Percentiles rank a stretch among this genome's conserved stretches.
phyloP scores from a whole-genome alignment of 2,888 invertebrate genomes.

The Mimas tiliae region DNA sequence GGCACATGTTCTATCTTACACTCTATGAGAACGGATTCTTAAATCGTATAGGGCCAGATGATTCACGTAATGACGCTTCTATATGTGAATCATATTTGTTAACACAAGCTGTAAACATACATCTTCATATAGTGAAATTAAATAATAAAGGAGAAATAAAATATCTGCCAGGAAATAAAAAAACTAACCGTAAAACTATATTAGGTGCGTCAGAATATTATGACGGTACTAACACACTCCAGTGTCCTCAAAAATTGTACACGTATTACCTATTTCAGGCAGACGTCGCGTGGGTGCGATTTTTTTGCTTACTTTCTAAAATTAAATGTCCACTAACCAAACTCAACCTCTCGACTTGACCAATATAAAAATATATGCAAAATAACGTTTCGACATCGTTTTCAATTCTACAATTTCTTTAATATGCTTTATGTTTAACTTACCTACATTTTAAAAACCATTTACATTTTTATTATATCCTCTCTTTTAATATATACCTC shows the following conservation, averaged over 20 bases:
- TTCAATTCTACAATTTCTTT: conserved; percentile 41
- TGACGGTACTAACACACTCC: conserved; percentile 23
- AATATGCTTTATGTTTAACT: conserved; percentile 43
- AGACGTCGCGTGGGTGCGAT: conserved; percentile 35
- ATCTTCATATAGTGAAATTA: conserved; percentile 20
- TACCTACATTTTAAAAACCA: conserved; percentile 47
- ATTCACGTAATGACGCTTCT: not conserved
- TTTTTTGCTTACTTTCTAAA: conserved; percentile 48
- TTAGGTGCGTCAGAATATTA: conserved; percentile 26
- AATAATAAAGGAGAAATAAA: conserved; percentile 14
- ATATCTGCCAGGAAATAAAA: conserved; percentile 9
- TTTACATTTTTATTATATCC: conserved; percentile 47
- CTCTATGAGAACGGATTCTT: conserved; percentile 38
- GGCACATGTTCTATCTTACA: conserved; percentile 54
- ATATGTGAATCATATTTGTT: not conserved
- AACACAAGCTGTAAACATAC: not conserved
- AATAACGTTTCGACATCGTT: conserved; percentile 45
- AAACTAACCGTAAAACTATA: conserved; percentile 19
- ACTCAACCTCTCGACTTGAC: conserved; percentile 43
- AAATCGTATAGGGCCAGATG: conserved; percentile 27
- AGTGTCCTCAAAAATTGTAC: conserved; percentile 26
- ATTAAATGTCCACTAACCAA: conserved; percentile 38
- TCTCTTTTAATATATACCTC: conserved; percentile 34
- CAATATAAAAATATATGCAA: conserved; percentile 42
- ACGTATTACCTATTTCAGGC: conserved; percentile 17